phyloP scores from a whole-genome alignment of 1,140 invertebrate genomes.

The Pygmarrhopalites habei region DNA sequence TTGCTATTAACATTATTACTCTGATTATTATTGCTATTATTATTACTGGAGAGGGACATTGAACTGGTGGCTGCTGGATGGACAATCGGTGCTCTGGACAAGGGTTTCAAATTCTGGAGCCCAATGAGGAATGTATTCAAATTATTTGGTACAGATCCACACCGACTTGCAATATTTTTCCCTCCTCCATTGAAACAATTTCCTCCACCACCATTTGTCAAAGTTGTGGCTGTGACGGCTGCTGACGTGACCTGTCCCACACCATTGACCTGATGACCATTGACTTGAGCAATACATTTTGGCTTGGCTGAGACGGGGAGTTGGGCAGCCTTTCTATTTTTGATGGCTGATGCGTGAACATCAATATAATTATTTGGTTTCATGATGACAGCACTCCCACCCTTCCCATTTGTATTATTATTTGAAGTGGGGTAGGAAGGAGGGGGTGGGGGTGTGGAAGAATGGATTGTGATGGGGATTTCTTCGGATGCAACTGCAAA shows the following conservation, averaged over 20 bases:
- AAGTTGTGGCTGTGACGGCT: constrained; percentile 5
- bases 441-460: constrained; percentile 34
- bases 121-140: constrained; percentile 30
- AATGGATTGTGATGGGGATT: not conserved
- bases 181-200: not conserved
- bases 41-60: not conserved
- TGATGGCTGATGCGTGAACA: constrained; percentile 52
- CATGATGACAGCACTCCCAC: constrained; percentile 49
- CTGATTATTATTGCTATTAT: not conserved
- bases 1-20: not conserved
- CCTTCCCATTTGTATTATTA: constrained; percentile 51
- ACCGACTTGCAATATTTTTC: constrained; percentile 24
- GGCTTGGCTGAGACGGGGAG: constrained; percentile 20
- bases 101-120: constrained; percentile 37
- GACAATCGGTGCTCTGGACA: constrained; percentile 37
- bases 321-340: constrained; percentile 26
- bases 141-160: constrained; percentile 34
- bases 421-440: constrained; percentile 40
- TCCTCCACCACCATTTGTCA: constrained; percentile 10
- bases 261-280: constrained; percentile 32
- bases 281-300: constrained; percentile 4
- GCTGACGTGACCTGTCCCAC: constrained; percentile 40
- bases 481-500: not conserved
- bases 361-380: constrained; percentile 61
- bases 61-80: constrained; percentile 26